These are phyloP conservation scores for Microctenopoma lineatum DNA, from an alignment of 2,797 vertebrate genomes.

Conservation along the genomic window DNA sequence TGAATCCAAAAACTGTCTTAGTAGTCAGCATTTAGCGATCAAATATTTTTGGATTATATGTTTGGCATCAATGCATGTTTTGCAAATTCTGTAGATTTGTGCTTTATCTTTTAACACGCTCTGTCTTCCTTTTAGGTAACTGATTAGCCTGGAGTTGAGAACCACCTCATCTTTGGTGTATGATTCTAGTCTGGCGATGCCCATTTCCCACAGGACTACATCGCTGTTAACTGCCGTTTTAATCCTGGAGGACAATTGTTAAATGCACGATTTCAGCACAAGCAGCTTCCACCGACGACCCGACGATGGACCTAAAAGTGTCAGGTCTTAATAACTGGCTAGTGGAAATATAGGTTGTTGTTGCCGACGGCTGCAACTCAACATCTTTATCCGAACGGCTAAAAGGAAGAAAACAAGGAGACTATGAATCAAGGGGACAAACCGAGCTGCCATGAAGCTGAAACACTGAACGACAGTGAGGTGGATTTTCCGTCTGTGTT, in stretches of 20 bases:
- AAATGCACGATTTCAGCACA: conserved; percentile 4
- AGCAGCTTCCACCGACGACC: background rate
- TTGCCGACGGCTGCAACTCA: background rate
- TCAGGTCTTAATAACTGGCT: background rate
- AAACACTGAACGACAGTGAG: conserved; percentile 18
- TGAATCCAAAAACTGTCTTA: background rate
- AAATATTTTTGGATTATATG: background rate
- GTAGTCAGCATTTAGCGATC: background rate
- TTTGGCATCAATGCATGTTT: conserved; percentile 4
- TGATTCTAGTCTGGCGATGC: conserved; percentile 13
- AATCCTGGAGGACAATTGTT: conserved; percentile 3
- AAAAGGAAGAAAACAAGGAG: background rate
- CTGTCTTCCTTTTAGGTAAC: conserved; percentile 44
- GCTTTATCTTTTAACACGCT: conserved; percentile 14
- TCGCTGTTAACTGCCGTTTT: background rate
- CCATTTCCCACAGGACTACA: conserved; percentile 14
- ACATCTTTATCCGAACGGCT: background rate
- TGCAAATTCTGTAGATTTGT: background rate
- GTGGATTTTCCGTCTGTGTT: conserved; percentile 16
- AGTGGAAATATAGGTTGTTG: conserved; percentile 8
- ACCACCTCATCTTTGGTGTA: conserved; percentile 8
- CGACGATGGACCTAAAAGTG: conserved; percentile 14
- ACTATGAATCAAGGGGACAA: conserved; percentile 14
- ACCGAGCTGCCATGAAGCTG: background rate
- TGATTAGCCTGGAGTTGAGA: conserved; percentile 19